Conservation (phyloP, 1,140 invertebrate species). For the Microplitis demolitor region DNA sequence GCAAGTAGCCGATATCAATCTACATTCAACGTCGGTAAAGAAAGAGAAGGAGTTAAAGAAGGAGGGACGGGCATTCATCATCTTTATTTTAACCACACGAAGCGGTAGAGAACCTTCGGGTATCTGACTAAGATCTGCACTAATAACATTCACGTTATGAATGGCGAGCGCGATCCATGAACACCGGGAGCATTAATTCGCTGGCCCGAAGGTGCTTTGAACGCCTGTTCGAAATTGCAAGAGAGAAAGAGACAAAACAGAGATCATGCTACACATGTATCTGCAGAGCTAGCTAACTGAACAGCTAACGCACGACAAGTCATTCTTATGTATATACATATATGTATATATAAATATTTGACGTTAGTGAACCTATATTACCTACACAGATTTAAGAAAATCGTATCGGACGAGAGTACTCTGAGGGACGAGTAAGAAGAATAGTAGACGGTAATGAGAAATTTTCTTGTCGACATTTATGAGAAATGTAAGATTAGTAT, state of each 20-base stretch:
- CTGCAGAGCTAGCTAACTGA: too few relatives aligned
- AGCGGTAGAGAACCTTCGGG: slow-evolving; percentile 33
- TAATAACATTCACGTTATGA: slow-evolving; percentile 49
- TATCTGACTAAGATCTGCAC: slow-evolving; percentile 51
- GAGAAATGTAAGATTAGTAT: neutral
- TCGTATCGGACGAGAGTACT: neutral
- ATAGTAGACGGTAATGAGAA: slow-evolving; percentile 14
- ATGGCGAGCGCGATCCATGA: slow-evolving; percentile 32
- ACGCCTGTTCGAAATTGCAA: slow-evolving; percentile 18
- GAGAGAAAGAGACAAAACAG: neutral
- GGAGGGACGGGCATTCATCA: slow-evolving; percentile 50
- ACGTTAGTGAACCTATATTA: neutral
- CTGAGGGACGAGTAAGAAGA: neutral
- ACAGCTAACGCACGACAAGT: too few relatives aligned
- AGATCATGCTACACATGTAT: too few relatives aligned
- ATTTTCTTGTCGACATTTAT: slow-evolving; percentile 8
- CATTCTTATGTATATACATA: too few relatives aligned
- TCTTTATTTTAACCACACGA: slow-evolving; percentile 56
- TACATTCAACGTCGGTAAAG: neutral
- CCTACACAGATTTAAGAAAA: too few relatives aligned
- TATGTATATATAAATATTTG: neutral
- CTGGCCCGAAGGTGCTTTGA: slow-evolving; percentile 27
- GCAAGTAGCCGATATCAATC: slow-evolving; percentile 15
- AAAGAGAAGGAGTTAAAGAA: slow-evolving; percentile 28
- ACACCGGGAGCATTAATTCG: slow-evolving; percentile 35